Percentiles rank a stretch among this genome's conserved stretches.
Evolutionary conservation across 2,888 invertebrate genomes (phyloP).

Genomic region (Ichneumon xanthorius): DNA sequence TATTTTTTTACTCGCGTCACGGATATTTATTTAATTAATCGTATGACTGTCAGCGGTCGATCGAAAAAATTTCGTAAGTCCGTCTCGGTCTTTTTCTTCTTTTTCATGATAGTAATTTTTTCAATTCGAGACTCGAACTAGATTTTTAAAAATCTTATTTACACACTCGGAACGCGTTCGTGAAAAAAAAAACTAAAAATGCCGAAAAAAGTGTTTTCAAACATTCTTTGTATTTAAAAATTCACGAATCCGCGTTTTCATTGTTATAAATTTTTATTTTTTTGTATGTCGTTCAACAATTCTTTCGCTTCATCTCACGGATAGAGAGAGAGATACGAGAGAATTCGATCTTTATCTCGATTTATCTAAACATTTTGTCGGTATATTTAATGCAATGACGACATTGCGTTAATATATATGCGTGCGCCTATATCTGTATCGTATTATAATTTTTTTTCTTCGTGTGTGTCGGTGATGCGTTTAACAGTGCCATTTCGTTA

Average conservation of each 20-base stretch:
- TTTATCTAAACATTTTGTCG: conserved; percentile 31
- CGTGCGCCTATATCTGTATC: conserved; percentile 35
- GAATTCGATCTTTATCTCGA: conserved; percentile 47
- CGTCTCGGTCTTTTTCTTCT: conserved; percentile 44
- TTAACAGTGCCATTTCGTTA: conserved; percentile 60
- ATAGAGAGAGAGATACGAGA: conserved; percentile 18
- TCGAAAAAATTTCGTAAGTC: conserved; percentile 56
- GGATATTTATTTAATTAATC: conserved; percentile 62
- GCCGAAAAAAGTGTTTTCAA: not conserved
- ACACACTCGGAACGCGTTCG: conserved; percentile 55
- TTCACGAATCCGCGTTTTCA: conserved; percentile 24
- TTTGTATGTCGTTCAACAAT: conserved; percentile 55
- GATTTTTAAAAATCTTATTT: conserved; percentile 43
- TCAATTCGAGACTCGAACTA: conserved; percentile 25
- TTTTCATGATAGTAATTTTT: conserved; percentile 26
- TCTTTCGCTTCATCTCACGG: conserved; percentile 33
- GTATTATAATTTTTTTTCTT: conserved; percentile 47
- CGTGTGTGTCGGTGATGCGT: conserved; percentile 61
- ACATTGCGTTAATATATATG: conserved; percentile 50
- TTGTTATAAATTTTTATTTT: conserved; percentile 54
- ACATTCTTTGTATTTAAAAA: conserved; percentile 26
- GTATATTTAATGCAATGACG: conserved; percentile 35
- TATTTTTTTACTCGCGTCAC: conserved; percentile 58
- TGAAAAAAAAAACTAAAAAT: conserved; percentile 28
- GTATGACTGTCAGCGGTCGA: conserved; percentile 58